These are phyloP conservation scores for Zoanthus gigantus DNA, from an alignment of 92 coral and sea anemone species.

Conservation along the genomic window DNA sequence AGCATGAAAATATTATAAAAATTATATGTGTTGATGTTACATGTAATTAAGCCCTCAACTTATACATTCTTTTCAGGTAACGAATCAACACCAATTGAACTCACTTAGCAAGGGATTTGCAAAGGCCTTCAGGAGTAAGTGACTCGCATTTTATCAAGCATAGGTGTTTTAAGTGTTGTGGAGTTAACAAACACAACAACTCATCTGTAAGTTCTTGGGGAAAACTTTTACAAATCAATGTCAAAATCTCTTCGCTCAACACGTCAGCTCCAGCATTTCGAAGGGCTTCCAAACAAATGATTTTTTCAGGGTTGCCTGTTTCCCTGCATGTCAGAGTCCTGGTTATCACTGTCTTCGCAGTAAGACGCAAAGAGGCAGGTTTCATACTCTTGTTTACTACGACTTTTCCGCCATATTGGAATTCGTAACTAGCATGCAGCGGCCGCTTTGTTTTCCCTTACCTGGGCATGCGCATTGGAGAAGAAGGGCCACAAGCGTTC, in stretches of 20 bases:
- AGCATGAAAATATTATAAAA: too few relatives aligned
- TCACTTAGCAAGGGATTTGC: constrained; percentile 59
- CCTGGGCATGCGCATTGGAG: constrained; percentile 64
- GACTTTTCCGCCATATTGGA: constrained; percentile 21
- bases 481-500: constrained; percentile 68
- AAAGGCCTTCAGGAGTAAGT: constrained; percentile 73
- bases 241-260: constrained; percentile 73
- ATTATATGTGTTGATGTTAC: too few relatives aligned
- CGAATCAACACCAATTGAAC: background rate
- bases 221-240: constrained; percentile 61
- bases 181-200: constrained; percentile 65
- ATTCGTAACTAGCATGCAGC: constrained; percentile 49
- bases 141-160: constrained; percentile 65
- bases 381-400: constrained; percentile 47
- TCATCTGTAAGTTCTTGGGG: constrained; percentile 78
- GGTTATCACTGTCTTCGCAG: constrained; percentile 64
- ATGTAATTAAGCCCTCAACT: too few relatives aligned
- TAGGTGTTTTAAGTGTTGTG: constrained; percentile 71
- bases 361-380: constrained; percentile 65
- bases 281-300: constrained; percentile 59
- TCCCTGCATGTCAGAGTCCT: constrained; percentile 68
- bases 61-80: background rate
- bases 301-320: constrained; percentile 53
- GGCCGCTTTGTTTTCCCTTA: constrained; percentile 43
- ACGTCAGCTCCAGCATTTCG: constrained; percentile 60